phyloP scores from a whole-genome alignment of 2,113 vertebrate species.

The Amazona vittata region DNA sequence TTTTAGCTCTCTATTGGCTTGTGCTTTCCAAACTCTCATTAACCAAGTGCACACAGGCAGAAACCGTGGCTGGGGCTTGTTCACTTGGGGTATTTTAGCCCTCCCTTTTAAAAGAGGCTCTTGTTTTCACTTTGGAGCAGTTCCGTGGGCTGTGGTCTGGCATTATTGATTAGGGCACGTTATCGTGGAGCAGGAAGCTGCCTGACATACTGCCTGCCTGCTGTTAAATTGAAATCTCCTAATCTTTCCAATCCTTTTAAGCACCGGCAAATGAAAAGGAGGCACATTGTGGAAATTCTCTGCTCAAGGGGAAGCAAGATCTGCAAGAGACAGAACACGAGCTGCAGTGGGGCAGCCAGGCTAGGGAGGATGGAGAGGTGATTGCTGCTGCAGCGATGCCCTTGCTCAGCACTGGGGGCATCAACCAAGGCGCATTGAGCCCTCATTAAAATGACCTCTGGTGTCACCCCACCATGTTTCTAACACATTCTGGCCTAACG shows the following conservation, averaged over 20 bases:
- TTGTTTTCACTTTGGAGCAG: background rate
- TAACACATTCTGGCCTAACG: background rate
- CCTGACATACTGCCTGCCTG: constrained; percentile 30
- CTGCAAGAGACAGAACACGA: background rate
- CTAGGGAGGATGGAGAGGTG: background rate
- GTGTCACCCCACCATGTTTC: background rate
- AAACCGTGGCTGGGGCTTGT: background rate
- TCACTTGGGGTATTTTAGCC: background rate
- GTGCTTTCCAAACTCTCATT: background rate
- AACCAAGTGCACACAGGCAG: accelerated
- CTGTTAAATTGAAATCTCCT: constrained; percentile 48
- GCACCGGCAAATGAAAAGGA: constrained; percentile 51
- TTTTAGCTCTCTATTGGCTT: background rate
- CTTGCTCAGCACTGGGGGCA: accelerated
- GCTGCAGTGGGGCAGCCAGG: accelerated
- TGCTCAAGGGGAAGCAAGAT: background rate
- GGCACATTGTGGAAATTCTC: background rate
- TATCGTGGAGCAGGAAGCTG: constrained; percentile 14
- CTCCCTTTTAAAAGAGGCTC: background rate
- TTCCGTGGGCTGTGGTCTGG: background rate
- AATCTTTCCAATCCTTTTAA: constrained; percentile 56
- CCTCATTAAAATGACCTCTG: background rate
- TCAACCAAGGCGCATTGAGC: accelerated
- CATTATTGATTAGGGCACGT: constrained; percentile 1
- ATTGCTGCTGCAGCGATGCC: background rate